phyloP scores from a whole-genome alignment of 2,888 invertebrate species.

The Oasisia sp. region DNA sequence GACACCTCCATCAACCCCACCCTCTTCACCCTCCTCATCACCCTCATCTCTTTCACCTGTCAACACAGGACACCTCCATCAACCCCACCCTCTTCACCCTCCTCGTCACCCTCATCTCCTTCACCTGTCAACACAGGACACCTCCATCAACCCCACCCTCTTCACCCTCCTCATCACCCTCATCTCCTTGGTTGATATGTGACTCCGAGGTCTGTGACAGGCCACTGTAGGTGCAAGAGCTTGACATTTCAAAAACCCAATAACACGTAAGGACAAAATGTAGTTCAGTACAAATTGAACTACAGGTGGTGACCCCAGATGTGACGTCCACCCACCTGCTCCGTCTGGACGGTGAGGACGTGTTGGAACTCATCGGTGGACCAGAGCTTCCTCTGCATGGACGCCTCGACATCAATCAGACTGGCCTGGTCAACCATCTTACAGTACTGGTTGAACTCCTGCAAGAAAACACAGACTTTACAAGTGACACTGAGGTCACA shows the following conservation, averaged over 20 bases:
- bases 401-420: conserved; percentile 54
- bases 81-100: too few species aligned
- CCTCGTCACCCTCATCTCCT: too few species aligned
- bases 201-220: too few species aligned
- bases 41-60: too few species aligned
- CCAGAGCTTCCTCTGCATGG: conserved; percentile 58
- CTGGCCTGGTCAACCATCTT: conserved; percentile 61
- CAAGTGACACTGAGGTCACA: too few species aligned
- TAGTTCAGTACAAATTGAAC: too few species aligned
- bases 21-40: too few species aligned
- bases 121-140: conserved; percentile 31
- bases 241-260: too few species aligned
- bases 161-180: conserved; percentile 54
- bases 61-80: too few species aligned
- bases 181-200: conserved; percentile 45
- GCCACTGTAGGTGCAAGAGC: too few species aligned
- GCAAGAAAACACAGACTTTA: conserved; percentile 29
- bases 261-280: too few species aligned
- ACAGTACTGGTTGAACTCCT: conserved; percentile 61
- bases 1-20: too few species aligned
- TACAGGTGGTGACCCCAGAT: not conserved
- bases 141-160: conserved; percentile 56
- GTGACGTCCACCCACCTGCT: conserved; percentile 52
- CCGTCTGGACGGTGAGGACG: conserved; percentile 57
- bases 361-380: conserved; percentile 63